Evolutionary conservation across 2,888 invertebrate species (phyloP).

Genomic region (Tenthredo notha): DNA sequence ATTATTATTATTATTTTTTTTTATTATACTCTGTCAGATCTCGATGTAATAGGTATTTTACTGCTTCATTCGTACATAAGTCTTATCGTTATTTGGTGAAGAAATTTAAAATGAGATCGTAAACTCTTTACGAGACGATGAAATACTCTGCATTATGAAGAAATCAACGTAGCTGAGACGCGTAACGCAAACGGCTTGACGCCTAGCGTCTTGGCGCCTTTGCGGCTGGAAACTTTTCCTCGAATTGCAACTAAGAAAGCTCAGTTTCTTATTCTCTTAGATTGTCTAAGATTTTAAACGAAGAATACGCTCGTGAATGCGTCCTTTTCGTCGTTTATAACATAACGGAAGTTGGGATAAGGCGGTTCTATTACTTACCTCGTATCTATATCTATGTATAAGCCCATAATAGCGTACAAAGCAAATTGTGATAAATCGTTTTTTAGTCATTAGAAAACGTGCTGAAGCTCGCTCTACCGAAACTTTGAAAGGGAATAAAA

Average conservation of each 20-base stretch:
- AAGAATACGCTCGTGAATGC: not conserved
- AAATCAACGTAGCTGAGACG: slow-evolving; percentile 2
- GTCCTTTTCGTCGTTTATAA: slow-evolving; percentile 17
- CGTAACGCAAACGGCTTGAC: not conserved
- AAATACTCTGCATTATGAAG: slow-evolving; percentile 14
- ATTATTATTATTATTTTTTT: not conserved
- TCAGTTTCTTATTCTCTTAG: slow-evolving; percentile 13
- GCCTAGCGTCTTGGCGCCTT: slow-evolving; percentile 34
- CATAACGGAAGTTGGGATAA: slow-evolving; percentile 10
- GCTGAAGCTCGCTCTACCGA: not conserved
- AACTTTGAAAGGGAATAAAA: not conserved
- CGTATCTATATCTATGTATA: not conserved
- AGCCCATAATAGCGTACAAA: not conserved
- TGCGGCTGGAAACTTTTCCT: slow-evolving; percentile 27
- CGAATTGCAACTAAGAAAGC: slow-evolving; percentile 17
- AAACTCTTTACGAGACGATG: slow-evolving; percentile 31
- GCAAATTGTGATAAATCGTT: slow-evolving; percentile 35
- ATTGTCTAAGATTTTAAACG: slow-evolving; percentile 34
- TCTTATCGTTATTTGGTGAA: slow-evolving; percentile 25
- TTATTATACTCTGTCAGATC: not conserved
- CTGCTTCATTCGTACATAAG: not conserved
- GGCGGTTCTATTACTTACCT: not conserved
- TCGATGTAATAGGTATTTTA: not conserved
- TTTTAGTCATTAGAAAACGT: slow-evolving; percentile 20
- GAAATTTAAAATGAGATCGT: slow-evolving; percentile 27